Conservation (phyloP, 2,888 invertebrate species). For the Ditylenchus weischeri region DNA sequence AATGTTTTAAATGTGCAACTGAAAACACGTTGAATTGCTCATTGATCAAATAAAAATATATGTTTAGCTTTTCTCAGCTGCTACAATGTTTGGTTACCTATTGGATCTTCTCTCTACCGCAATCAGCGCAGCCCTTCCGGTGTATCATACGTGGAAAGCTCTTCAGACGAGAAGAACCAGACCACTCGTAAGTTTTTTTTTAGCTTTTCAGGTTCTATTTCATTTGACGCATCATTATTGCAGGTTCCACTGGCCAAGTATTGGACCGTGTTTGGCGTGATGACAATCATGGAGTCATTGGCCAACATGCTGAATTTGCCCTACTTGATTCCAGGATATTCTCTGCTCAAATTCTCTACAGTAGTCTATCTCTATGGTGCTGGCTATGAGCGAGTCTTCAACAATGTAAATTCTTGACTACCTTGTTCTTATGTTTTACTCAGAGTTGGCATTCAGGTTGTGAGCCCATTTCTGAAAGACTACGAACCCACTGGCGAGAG, state of each 20-base stretch:
- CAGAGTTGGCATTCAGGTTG: not conserved
- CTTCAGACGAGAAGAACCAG: conserved; percentile 8
- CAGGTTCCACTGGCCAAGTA: conserved; percentile 16
- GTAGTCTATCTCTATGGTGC: conserved; percentile 2
- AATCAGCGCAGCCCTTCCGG: no score
- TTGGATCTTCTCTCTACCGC: no score
- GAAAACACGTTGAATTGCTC: no score
- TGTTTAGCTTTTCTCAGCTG: no score
- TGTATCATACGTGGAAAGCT: conserved; percentile 15
- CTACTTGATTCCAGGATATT: conserved; percentile 13
- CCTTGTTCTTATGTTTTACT: not conserved
- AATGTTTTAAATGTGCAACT: no score
- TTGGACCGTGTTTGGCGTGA: conserved; percentile 14
- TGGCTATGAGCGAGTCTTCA: conserved; percentile 13
- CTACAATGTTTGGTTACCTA: no score
- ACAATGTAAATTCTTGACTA: conserved; percentile 1
- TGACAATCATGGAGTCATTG: conserved; percentile 4
- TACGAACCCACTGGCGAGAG: conserved; percentile 10
- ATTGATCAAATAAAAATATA: no score
- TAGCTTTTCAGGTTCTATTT: not conserved
- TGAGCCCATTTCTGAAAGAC: conserved; percentile 11
- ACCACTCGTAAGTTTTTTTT: not conserved
- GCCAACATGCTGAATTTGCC: conserved; percentile 12
- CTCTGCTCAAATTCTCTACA: conserved; percentile 10
- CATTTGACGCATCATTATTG: not conserved